Evolutionary conservation across 64 coral and sea anemone genomes (phyloP).

Genomic region (Orbicella faveolata): DNA sequence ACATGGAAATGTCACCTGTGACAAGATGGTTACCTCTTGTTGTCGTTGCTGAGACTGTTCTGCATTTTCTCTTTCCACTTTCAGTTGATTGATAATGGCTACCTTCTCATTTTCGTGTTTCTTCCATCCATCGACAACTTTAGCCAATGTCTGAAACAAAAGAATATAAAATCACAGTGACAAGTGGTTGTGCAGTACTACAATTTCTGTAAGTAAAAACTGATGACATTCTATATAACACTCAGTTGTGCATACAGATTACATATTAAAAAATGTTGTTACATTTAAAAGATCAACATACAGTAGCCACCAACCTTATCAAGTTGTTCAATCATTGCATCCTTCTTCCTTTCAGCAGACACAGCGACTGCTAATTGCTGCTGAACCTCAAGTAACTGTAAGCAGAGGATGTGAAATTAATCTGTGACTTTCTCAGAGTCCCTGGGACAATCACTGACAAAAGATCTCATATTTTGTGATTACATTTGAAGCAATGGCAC

Average conservation of each 20-base stretch:
- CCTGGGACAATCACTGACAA: too few relatives aligned
- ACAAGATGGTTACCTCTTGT: conserved; percentile 47
- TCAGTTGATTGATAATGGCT: conserved; percentile 57
- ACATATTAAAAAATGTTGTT: too few relatives aligned
- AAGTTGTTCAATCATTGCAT: conserved; percentile 97
- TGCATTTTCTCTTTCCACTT: conserved; percentile 62
- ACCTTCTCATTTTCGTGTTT: conserved; percentile 88
- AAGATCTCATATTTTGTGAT: too few relatives aligned
- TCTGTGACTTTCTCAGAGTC: not conserved
- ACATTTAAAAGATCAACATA: not conserved
- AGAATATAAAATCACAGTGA: not conserved
- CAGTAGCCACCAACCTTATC: conserved; percentile 67
- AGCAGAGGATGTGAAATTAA: not conserved
- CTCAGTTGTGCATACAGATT: too few relatives aligned
- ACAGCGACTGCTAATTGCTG: conserved; percentile 91
- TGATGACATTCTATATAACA: too few relatives aligned
- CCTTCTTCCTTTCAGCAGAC: conserved; percentile 93
- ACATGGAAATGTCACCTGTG: not conserved
- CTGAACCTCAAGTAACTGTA: conserved; percentile 84
- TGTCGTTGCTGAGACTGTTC: conserved; percentile 71
- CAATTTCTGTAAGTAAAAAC: too few relatives aligned
- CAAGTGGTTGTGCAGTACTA: not conserved
- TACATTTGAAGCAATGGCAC: not conserved
- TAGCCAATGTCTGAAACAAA: conserved; percentile 73
- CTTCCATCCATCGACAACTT: conserved; percentile 91